Base-by-base conservation (phyloP, 23 tunicate genomes). In the Halocynthia roretzi region DNA sequence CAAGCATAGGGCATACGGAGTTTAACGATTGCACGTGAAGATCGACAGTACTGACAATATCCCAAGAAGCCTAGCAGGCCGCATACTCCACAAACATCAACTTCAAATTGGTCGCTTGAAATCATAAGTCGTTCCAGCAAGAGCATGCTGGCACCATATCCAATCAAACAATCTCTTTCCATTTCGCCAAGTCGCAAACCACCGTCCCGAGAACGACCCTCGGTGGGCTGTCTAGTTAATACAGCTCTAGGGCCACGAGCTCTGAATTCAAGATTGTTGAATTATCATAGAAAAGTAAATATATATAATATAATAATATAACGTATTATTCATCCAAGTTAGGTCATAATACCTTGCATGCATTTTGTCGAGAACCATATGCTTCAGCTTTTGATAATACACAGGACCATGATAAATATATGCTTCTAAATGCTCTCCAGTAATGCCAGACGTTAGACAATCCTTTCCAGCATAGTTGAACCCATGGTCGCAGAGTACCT, bases 311-410 rank as follows among this genome's bases (percentile, higher is more conserved):
- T 19, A 65, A 65, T 20, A 65, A 65, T 65, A 67, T 11, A 5
- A 31, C 44, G 4, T 31, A 31, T 31, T 31, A 31, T 31, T 4
- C 44, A 31, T 31, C 44, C 44, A 31, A 31, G 44, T 31, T 31
- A 0, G 2, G 44, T 31, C 44, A 31, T 31, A 31, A 31, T 50
- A 74, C 78, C 83, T 67, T 48, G 99, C 99, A 65, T 94, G 99
- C 99, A 94, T 94, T 83, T 94, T 94, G 53, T 94, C 99, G 54
- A 94, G 73, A 8, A 94, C 99, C 99, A 94, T 94, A 50, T 94
- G 99, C 55, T 87, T 94, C 19, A 94, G 82, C 77, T 94, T 94
- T 75, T 94, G 99, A 70, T 94, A 94, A 71, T 84, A 94, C 54
- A 94, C 90, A 6, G 99, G 99, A 7, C 99, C 99, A 31, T 87